A percentile compares a stretch with the other conserved stretches of the same genome.
Conservation (phyloP, 2,113 vertebrate genomes). For the Tautogolabrus adspersus region DNA sequence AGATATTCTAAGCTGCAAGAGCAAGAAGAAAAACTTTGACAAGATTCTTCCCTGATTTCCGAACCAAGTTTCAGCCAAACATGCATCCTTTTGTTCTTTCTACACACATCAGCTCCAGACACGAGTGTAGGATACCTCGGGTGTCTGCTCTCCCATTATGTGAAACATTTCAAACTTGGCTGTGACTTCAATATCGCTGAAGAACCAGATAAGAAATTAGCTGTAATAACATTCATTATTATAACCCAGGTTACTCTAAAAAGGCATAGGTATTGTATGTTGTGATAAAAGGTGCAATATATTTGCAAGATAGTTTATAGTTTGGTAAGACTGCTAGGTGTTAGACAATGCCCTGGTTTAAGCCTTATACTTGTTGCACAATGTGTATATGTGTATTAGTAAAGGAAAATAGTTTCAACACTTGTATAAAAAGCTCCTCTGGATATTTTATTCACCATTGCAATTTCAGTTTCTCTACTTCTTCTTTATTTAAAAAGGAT, state of each 20-base stretch:
- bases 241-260: conserved; percentile 52
- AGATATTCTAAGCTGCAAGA: neutral
- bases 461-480: neutral
- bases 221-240: conserved; percentile 53
- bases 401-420: conserved; percentile 29
- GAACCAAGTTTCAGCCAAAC: conserved; percentile 9
- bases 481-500: neutral
- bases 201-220: conserved; percentile 35
- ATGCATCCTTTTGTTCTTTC: conserved; percentile 1
- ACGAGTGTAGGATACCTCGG: neutral
- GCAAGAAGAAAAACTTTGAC: neutral
- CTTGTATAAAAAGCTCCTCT: conserved; percentile 5
- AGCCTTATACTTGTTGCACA: conserved; percentile 43
- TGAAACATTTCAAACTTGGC: conserved; percentile 35
- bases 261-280: conserved; percentile 54
- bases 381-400: conserved; percentile 25
- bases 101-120: neutral
- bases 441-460: neutral
- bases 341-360: conserved; percentile 63
- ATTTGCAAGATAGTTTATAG: conserved; percentile 55
- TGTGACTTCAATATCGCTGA: conserved; percentile 11
- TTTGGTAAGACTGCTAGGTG: conserved; percentile 58
- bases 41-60: neutral
- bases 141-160: conserved; percentile 3
- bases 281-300: conserved; percentile 51